Evolutionary conservation across 2,113 vertebrate species (phyloP).

Genomic region (Tachysurus fulvidraco): DNA sequence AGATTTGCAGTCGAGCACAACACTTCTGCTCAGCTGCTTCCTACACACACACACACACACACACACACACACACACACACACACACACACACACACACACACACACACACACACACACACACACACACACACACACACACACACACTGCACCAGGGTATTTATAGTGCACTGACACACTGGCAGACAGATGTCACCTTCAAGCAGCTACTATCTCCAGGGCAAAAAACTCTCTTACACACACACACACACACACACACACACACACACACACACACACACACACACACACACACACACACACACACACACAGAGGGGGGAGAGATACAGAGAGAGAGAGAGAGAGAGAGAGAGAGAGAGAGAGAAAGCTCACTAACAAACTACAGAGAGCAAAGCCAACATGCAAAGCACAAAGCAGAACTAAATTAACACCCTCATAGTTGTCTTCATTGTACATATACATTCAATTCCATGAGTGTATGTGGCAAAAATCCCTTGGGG

Average conservation of each 20-base stretch:
- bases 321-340: no score
- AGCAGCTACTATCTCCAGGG: conserved; percentile 68
- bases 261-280: no score
- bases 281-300: no score
- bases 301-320: no score
- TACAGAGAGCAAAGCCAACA: conserved; percentile 55
- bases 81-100: conserved; percentile 38
- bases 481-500: background rate
- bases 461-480: conserved; percentile 24
- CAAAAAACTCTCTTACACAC: conserved; percentile 52
- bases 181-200: conserved; percentile 76
- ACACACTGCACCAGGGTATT: conserved; percentile 62
- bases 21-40: conserved; percentile 76
- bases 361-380: conserved; percentile 60
- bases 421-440: conserved; percentile 56
- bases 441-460: conserved; percentile 52
- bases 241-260: conserved; percentile 14
- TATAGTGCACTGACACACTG: conserved; percentile 61
- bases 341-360: no score
- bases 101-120: background rate
- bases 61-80: conserved; percentile 21
- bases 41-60: conserved; percentile 51
- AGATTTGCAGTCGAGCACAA: conserved; percentile 71
- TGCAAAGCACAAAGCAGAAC: conserved; percentile 61
- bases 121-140: conserved; percentile 44